phyloP scores from a whole-genome alignment of 2,113 vertebrate genomes.

The Carassius gibelio region DNA sequence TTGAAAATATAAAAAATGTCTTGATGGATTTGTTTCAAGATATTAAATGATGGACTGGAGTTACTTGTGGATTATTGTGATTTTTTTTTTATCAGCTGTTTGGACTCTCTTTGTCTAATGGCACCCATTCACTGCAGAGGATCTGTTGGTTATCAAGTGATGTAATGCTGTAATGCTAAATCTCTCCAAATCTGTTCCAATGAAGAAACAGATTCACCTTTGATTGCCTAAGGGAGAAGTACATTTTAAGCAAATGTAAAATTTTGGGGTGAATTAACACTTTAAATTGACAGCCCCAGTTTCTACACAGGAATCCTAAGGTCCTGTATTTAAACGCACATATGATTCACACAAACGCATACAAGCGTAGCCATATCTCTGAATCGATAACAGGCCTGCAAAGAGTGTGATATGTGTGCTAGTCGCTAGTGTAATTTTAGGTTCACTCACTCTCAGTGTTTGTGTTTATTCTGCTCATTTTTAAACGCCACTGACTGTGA shows the following conservation, averaged over 20 bases:
- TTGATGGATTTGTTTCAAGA: too few species aligned
- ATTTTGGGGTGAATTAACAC: too few species aligned
- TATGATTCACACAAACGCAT: constrained; percentile 60
- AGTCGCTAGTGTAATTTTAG: constrained; percentile 63
- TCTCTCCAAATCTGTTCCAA: not conserved
- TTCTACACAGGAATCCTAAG: not conserved
- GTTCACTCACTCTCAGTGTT: constrained; percentile 62
- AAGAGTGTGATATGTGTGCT: constrained; percentile 53
- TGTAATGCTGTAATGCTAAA: not conserved
- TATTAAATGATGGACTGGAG: too few species aligned
- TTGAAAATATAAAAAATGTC: too few species aligned
- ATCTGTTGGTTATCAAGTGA: too few species aligned
- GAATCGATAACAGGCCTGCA: constrained; percentile 69
- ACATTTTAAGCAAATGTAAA: not conserved
- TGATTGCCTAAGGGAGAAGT: not conserved
- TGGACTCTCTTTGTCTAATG: not conserved
- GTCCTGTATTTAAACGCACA: not conserved
- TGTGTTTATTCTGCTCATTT: constrained; percentile 66
- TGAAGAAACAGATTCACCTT: not conserved
- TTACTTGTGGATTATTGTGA: not conserved
- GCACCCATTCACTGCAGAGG: not conserved
- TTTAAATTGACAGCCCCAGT: not conserved
- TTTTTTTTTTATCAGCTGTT: not conserved
- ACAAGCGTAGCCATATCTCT: constrained; percentile 55
- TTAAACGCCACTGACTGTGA: constrained; percentile 66